phyloP scores from a whole-genome alignment of 1,140 invertebrate genomes.

The Pentalonia nigronervosa region DNA sequence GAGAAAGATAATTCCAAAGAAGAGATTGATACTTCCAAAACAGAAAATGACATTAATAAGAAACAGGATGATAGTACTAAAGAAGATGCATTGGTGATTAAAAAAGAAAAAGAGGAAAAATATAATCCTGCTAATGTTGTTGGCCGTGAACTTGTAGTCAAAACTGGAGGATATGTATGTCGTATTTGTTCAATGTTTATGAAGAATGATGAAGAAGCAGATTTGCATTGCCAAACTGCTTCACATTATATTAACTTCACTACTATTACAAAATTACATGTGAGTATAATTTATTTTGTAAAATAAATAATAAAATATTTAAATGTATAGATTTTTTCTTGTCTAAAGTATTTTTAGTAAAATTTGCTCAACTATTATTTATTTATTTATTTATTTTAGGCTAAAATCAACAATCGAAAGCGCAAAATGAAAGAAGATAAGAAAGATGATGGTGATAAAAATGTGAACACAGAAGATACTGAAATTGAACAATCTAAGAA shows the following conservation, averaged over 20 bases:
- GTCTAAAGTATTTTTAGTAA: neutral
- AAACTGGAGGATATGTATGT: conserved; percentile 60
- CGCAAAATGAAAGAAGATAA: conserved; percentile 62
- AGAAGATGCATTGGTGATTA: conserved; percentile 40
- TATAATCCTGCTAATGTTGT: conserved; percentile 60
- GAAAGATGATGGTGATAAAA: conserved; percentile 59
- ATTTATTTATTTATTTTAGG: conserved; percentile 9
- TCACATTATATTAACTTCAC: conserved; percentile 61
- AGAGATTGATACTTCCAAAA: neutral
- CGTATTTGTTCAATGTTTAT: conserved; percentile 61
- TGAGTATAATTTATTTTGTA: conserved; percentile 39
- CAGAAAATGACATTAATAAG: conserved; percentile 47
- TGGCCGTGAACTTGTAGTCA: conserved; percentile 60
- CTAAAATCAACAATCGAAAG: conserved; percentile 57
- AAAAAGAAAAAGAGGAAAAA: conserved; percentile 59
- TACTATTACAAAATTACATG: conserved; percentile 60
- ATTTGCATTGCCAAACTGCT: conserved; percentile 61
- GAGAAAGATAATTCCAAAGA: neutral
- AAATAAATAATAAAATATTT: neutral
- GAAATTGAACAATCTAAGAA: conserved; percentile 59
- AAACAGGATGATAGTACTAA: conserved; percentile 59
- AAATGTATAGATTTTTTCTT: neutral
- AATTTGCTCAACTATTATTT: neutral
- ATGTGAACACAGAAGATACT: conserved; percentile 55
- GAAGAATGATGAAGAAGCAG: conserved; percentile 60